Percentiles rank a stretch among this genome's conserved stretches.
Evolutionary conservation across 2,797 vertebrate genomes (phyloP).

Genomic region (Rhabdomys pumilio): DNA sequence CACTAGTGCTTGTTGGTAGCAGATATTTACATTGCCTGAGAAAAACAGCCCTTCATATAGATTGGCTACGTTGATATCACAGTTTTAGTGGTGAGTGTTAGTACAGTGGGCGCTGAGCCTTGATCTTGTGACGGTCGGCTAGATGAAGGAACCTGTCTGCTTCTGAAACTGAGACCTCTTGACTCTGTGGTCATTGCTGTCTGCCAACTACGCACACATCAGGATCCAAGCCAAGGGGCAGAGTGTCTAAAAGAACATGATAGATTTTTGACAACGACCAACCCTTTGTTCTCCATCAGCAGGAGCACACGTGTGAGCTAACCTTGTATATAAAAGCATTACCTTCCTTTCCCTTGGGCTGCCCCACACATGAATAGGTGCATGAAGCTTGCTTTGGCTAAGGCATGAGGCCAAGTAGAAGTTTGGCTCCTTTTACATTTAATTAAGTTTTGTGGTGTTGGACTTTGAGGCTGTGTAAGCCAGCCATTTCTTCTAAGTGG

Average conservation of each 20-base stretch:
- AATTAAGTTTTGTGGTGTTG: slow-evolving; percentile 53
- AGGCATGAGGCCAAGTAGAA: slow-evolving; percentile 61
- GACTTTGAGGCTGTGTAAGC: slow-evolving; percentile 37
- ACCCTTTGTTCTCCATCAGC: background rate
- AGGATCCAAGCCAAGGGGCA: background rate
- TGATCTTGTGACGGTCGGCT: background rate
- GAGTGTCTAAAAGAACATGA: background rate
- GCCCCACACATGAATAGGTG: background rate
- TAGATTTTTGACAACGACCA: background rate
- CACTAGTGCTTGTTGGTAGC: slow-evolving; percentile 69
- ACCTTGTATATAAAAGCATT: background rate
- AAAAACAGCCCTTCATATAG: slow-evolving; percentile 60
- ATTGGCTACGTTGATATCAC: slow-evolving; percentile 48
- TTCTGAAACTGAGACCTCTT: slow-evolving; percentile 3
- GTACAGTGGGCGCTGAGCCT: background rate
- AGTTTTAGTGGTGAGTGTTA: slow-evolving; percentile 7
- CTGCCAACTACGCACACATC: no score
- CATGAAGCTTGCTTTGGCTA: slow-evolving; percentile 38
- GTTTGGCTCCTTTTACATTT: slow-evolving; percentile 69
- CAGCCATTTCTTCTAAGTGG: background rate
- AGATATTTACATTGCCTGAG: slow-evolving; percentile 76
- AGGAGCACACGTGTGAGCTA: accelerated
- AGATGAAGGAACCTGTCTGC: background rate
- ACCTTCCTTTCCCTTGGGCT: background rate
- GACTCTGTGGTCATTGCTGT: background rate